These are phyloP conservation scores for Eristalis tenax DNA, from an alignment of 2,888 invertebrate species.

Conservation along the genomic window DNA sequence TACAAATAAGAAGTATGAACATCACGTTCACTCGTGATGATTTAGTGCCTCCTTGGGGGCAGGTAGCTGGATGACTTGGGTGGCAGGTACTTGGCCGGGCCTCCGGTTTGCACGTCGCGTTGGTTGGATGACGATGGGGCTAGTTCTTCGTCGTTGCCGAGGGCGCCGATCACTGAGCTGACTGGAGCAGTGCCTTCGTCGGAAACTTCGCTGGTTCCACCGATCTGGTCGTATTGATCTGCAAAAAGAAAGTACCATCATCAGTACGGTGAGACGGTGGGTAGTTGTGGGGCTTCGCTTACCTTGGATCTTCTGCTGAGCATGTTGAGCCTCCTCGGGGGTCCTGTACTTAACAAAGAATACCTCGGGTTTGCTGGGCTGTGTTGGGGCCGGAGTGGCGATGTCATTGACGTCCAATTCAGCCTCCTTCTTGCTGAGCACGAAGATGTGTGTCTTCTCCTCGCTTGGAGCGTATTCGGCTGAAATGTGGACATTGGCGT, in stretches of 20 bases:
- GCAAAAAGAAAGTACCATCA: conserved; percentile 18
- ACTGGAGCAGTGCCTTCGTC: conserved; percentile 78
- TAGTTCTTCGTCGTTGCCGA: conserved; percentile 73
- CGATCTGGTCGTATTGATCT: conserved; percentile 79
- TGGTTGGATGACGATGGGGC: conserved; percentile 52
- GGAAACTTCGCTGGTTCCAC: conserved; percentile 78
- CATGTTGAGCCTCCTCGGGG: conserved; percentile 78
- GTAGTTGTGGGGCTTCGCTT: background rate
- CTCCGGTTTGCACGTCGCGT: conserved; percentile 1
- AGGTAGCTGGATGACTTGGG: conserved; percentile 30
- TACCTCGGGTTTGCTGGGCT: conserved; percentile 80
- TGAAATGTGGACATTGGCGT: conserved; percentile 76
- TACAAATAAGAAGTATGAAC: background rate
- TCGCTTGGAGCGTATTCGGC: conserved; percentile 79
- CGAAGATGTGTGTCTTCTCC: conserved; percentile 80
- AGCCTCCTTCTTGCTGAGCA: conserved; percentile 78
- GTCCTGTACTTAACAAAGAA: conserved; percentile 81
- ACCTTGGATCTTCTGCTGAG: conserved; percentile 80
- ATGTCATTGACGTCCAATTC: conserved; percentile 78
- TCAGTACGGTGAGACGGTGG: background rate
- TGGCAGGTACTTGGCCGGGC: conserved; percentile 34
- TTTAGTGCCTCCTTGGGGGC: conserved; percentile 34
- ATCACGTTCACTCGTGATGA: background rate
- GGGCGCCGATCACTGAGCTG: conserved; percentile 78
- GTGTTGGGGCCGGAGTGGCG: conserved; percentile 78